A percentile compares a stretch with the other conserved stretches of the same genome.
These are phyloP conservation scores for Lasius platythorax DNA, from an alignment of 2,888 invertebrate genomes.

Conservation along the genomic window DNA sequence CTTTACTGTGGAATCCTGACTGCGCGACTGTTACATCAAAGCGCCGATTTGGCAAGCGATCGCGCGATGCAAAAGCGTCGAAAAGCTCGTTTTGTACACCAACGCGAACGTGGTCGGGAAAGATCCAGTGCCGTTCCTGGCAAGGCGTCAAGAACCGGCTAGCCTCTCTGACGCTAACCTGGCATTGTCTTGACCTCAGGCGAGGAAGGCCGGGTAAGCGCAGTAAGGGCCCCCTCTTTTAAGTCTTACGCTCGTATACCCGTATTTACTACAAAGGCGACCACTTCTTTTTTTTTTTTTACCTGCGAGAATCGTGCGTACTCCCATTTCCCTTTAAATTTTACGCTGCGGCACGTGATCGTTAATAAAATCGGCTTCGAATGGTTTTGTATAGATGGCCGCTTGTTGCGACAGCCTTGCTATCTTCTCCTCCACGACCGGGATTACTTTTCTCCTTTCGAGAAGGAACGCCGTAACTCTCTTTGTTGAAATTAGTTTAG, in stretches of 20 bases:
- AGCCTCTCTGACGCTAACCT: constrained; percentile 77
- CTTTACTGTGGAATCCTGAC: background rate
- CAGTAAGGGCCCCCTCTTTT: constrained; percentile 49
- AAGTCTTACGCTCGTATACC: constrained; percentile 39
- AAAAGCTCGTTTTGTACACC: constrained; percentile 14
- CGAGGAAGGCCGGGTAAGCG: constrained; percentile 56
- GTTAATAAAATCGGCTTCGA: constrained; percentile 16
- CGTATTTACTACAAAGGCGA: constrained; percentile 68
- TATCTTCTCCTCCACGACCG: background rate
- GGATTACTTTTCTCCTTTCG: background rate
- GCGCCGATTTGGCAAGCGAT: constrained; percentile 38
- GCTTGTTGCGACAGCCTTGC: background rate
- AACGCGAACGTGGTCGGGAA: constrained; percentile 16
- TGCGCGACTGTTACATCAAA: constrained; percentile 8
- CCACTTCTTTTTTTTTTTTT: constrained; percentile 75
- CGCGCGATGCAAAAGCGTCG: background rate
- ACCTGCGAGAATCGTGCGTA: constrained; percentile 55
- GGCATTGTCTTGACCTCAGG: constrained; percentile 81
- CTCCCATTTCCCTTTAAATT: constrained; percentile 51
- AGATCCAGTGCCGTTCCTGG: constrained; percentile 51
- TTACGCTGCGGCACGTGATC: constrained; percentile 29
- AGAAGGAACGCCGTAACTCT: background rate
- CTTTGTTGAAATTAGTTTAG: constrained; percentile 23
- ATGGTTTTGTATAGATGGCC: background rate
- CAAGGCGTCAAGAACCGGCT: constrained; percentile 83